Percentiles rank a stretch among this genome's conserved stretches.
Conservation (phyloP, 1,140 invertebrate species). For the Ceratina australensis region DNA sequence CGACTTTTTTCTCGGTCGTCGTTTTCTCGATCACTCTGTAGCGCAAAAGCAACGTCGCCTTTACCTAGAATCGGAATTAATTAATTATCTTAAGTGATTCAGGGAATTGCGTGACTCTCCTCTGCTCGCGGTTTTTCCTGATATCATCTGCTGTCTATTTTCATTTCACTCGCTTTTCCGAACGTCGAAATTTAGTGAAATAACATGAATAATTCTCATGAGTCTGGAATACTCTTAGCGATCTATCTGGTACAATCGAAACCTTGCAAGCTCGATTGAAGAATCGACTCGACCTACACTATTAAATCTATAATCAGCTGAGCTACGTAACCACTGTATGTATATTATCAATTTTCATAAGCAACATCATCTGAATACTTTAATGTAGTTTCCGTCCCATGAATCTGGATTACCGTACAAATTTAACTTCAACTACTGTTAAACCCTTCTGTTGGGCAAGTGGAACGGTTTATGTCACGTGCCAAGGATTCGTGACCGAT, state of each 20-base stretch:
- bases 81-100: conserved; percentile 30
- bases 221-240: conserved; percentile 8
- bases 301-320: background rate
- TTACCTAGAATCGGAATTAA: background rate
- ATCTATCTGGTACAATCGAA: conserved; percentile 14
- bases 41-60: too few relatives aligned
- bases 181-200: background rate
- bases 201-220: background rate
- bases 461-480: background rate
- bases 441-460: background rate
- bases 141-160: conserved; percentile 15
- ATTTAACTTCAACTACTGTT: too few relatives aligned
- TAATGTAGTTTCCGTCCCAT: background rate
- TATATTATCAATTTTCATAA: conserved; percentile 42
- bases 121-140: background rate
- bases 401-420: background rate
- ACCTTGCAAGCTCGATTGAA: background rate
- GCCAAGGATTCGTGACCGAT: background rate
- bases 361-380: background rate
- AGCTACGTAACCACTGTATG: background rate
- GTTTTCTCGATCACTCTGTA: background rate
- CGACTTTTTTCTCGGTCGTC: conserved; percentile 7
- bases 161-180: background rate
- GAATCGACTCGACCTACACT: background rate
- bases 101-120: conserved; percentile 4